phyloP scores from a whole-genome alignment of 2,113 vertebrate genomes.

The Ptilorrhoa leucosticta region DNA sequence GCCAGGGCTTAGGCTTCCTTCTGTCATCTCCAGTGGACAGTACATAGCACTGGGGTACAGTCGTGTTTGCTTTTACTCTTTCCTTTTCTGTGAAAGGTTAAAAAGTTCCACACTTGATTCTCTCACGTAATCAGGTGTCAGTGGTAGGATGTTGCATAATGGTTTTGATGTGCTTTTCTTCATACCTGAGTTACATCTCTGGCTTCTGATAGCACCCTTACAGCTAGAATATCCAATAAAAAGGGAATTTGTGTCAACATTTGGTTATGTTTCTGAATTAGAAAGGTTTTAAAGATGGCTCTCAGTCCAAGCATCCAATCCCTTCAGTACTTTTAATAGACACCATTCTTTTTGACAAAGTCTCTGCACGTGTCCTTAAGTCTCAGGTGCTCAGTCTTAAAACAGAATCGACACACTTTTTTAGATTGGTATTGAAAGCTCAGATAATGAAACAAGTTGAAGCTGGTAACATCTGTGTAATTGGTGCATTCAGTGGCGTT shows the following conservation, averaged over 20 bases:
- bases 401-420: not conserved
- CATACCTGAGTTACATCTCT: not conserved
- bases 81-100: not conserved
- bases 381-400: not conserved
- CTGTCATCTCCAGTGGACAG: not conserved
- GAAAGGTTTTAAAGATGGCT: not conserved
- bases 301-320: not conserved
- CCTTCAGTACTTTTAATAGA: not conserved
- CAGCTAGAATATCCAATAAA: not conserved
- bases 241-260: not conserved
- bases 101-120: not conserved
- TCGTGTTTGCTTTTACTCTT: not conserved
- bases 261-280: not conserved
- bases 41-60: not conserved
- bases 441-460: not conserved
- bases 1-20: not conserved
- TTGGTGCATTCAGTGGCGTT: not conserved
- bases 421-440: not conserved
- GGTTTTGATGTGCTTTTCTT: not conserved
- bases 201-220: not conserved
- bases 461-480: not conserved
- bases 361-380: not conserved
- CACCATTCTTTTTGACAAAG: not conserved
- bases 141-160: not conserved
- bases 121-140: not conserved